Percentiles rank a stretch among this genome's conserved stretches.
Evolutionary conservation across 2,888 invertebrate species (phyloP).

Genomic region (Pecten maximus): DNA sequence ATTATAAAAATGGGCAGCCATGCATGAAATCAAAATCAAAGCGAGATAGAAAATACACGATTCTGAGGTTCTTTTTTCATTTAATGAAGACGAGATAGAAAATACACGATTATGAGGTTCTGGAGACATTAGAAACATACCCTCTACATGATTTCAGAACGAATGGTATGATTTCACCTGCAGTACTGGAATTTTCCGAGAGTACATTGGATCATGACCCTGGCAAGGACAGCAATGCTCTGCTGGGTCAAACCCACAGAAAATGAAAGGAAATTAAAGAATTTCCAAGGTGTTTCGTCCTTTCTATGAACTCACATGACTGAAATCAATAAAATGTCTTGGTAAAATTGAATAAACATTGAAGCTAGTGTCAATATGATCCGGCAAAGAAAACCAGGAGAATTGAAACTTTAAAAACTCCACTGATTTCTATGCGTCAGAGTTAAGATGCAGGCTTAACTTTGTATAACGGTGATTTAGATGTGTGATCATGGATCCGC

Average conservation of each 20-base stretch:
- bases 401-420: not conserved
- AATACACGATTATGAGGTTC: no score
- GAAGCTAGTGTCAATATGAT: not conserved
- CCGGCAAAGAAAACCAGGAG: not conserved
- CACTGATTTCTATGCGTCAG: not conserved
- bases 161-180: no score
- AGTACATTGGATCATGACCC: not conserved
- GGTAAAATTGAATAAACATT: conserved; percentile 13
- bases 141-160: no score
- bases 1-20: not conserved
- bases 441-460: not conserved
- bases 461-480: not conserved
- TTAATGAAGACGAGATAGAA: no score
- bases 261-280: not conserved
- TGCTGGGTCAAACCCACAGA: not conserved
- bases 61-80: not conserved
- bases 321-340: conserved; percentile 14
- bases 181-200: not conserved
- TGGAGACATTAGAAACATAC: no score
- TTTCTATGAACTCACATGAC: not conserved
- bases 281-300: not conserved
- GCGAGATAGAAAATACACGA: not conserved
- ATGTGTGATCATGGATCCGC: not conserved
- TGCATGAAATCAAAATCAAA: not conserved
- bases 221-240: not conserved